These are phyloP conservation scores for Aplysina aerophoba DNA, from an alignment of 37 sponge, comb jelly and placozoan species.

Conservation along the genomic window DNA sequence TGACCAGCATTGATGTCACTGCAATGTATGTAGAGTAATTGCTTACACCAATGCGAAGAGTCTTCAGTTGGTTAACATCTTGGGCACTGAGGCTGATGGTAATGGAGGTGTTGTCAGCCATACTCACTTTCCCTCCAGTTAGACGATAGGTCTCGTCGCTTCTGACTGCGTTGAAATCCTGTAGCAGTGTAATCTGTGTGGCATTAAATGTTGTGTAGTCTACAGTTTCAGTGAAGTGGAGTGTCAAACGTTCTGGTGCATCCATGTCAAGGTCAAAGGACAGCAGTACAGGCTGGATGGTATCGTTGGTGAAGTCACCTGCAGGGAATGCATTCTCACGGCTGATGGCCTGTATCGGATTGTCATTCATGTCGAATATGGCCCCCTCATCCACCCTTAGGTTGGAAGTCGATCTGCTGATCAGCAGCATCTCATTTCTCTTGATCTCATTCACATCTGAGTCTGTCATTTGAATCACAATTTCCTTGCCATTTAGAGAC, in stretches of 20 bases:
- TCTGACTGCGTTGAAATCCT: constrained; percentile 33
- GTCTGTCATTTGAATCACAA: constrained; percentile 49
- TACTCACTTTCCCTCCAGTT: constrained; percentile 51
- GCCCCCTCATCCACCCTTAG: constrained; percentile 56
- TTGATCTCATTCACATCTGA: constrained; percentile 86
- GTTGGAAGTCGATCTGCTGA: constrained; percentile 44
- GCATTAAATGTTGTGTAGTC: constrained; percentile 67
- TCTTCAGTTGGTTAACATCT: constrained; percentile 81
- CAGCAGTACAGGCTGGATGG: constrained; percentile 59
- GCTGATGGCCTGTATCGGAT: constrained; percentile 36
- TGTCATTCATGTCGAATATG: constrained; percentile 77
- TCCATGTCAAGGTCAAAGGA: constrained; percentile 84
- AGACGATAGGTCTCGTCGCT: constrained; percentile 41
- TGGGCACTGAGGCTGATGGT: constrained; percentile 37
- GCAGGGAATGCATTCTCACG: constrained; percentile 41
- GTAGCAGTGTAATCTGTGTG: constrained; percentile 63
- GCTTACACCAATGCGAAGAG: constrained; percentile 57
- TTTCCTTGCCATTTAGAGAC: constrained; percentile 64
- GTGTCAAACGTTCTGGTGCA: constrained; percentile 50
- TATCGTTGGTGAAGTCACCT: constrained; percentile 58
- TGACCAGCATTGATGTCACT: constrained; percentile 49
- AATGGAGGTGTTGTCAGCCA: constrained; percentile 55
- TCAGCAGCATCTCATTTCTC: constrained; percentile 62
- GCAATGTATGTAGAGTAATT: constrained; percentile 57
- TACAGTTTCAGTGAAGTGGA: constrained; percentile 87